These are phyloP conservation scores for Pangasianodon hypophthalmus DNA, from an alignment of 2,113 vertebrate species.

Conservation along the genomic window DNA sequence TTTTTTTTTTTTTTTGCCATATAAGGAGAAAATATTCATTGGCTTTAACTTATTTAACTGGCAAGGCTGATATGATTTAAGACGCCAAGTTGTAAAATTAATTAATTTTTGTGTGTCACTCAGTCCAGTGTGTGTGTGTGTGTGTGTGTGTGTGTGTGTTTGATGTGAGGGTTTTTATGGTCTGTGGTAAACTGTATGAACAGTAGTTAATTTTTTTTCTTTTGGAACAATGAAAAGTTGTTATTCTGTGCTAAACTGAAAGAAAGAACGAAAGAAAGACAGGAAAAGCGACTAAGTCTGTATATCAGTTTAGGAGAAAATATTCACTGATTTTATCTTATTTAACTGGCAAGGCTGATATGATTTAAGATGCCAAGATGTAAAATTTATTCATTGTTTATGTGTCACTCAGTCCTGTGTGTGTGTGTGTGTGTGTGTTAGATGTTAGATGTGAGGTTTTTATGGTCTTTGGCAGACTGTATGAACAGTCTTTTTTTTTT, in stretches of 20 bases:
- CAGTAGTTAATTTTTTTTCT: neutral
- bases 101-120: neutral
- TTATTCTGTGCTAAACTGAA: neutral
- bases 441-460: neutral
- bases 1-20: neutral
- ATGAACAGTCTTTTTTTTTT: neutral
- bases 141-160: neutral
- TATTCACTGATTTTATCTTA: neutral
- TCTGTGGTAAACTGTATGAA: neutral
- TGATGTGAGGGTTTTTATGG: conserved; percentile 26
- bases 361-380: neutral
- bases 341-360: neutral
- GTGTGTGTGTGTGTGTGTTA: neutral
- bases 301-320: neutral
- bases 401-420: neutral
- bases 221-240: too few species aligned
- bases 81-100: neutral
- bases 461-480: neutral
- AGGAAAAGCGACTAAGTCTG: neutral
- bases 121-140: neutral
- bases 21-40: conserved; percentile 8
- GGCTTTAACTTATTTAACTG: neutral
- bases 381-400: neutral
- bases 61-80: neutral
- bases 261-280: conserved; percentile 19